A percentile compares a stretch with the other conserved stretches of the same genome.
Conservation (phyloP, 2,113 vertebrate genomes). For the Sarotherodon lohbergeri region DNA sequence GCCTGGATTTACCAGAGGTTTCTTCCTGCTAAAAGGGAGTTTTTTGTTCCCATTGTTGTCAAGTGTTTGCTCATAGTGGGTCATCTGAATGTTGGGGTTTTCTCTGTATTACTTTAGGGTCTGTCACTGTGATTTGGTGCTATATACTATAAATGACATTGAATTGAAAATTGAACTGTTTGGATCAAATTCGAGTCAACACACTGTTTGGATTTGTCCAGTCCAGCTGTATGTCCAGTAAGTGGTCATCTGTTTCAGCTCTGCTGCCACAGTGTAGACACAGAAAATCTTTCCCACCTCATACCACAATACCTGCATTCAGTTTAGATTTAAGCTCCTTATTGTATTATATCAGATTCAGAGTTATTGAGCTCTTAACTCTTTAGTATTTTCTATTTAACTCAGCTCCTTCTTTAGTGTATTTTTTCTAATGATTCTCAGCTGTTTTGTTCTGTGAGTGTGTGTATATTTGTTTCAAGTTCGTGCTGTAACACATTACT, state of each 20-base stretch:
- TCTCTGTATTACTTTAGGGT: not conserved
- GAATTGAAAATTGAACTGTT: not conserved
- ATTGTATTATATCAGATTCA: not conserved
- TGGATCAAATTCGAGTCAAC: not conserved
- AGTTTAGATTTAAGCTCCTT: not conserved
- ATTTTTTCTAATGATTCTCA: not conserved
- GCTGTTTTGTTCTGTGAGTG: not conserved
- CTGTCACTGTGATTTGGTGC: not conserved
- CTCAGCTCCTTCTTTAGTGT: not conserved
- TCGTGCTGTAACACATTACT: not conserved
- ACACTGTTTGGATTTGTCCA: not conserved
- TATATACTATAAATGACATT: not conserved
- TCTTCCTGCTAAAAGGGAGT: not conserved
- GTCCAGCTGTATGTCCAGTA: not conserved
- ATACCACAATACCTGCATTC: not conserved
- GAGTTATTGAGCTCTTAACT: not conserved
- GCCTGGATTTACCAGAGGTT: not conserved
- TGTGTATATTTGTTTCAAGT: not conserved
- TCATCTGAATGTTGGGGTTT: not conserved
- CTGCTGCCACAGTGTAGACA: not conserved
- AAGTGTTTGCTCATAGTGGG: not conserved
- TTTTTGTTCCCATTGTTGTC: not conserved
- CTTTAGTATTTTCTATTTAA: not conserved
- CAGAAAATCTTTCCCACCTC: not conserved
- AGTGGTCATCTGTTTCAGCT: not conserved